These are phyloP conservation scores for Helleia helle DNA, from an alignment of 2,888 invertebrate genomes.

Conservation along the genomic window DNA sequence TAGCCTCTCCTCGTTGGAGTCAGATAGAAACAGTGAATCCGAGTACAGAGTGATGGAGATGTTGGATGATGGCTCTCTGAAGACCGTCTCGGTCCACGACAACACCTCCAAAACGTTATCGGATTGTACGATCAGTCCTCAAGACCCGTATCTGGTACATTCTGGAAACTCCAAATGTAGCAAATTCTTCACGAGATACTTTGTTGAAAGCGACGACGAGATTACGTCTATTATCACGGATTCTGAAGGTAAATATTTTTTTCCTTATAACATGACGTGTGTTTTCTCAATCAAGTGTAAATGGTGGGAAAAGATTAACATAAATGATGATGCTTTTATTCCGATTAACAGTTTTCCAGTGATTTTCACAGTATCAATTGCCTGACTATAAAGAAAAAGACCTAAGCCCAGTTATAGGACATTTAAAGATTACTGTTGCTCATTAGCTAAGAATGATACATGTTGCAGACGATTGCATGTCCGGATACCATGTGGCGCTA, in stretches of 20 bases:
- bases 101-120: slow-evolving; percentile 67
- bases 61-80: slow-evolving; percentile 66
- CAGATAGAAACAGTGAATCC: slow-evolving; percentile 58
- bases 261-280: too few relatives aligned
- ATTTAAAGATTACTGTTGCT: too few relatives aligned
- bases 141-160: slow-evolving; percentile 66
- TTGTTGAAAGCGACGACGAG: slow-evolving; percentile 81
- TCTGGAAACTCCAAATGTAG: slow-evolving; percentile 75
- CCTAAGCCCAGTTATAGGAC: too few relatives aligned
- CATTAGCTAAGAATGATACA: too few relatives aligned
- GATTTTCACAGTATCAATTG: too few relatives aligned
- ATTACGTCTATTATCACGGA: slow-evolving; percentile 81
- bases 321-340: too few relatives aligned
- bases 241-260: slow-evolving; percentile 73
- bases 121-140: slow-evolving; percentile 56
- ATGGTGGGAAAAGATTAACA: too few relatives aligned
- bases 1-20: slow-evolving; percentile 37
- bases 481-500: slow-evolving; percentile 81
- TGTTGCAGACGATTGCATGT: slow-evolving; percentile 77
- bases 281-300: too few relatives aligned
- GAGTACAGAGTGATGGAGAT: slow-evolving; percentile 67
- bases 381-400: too few relatives aligned
- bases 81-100: slow-evolving; percentile 64
- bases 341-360: too few relatives aligned
- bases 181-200: slow-evolving; percentile 78